These are phyloP conservation scores for Ophthalmolycus amberensis DNA, from an alignment of 2,113 vertebrate species.

Conservation along the genomic window DNA sequence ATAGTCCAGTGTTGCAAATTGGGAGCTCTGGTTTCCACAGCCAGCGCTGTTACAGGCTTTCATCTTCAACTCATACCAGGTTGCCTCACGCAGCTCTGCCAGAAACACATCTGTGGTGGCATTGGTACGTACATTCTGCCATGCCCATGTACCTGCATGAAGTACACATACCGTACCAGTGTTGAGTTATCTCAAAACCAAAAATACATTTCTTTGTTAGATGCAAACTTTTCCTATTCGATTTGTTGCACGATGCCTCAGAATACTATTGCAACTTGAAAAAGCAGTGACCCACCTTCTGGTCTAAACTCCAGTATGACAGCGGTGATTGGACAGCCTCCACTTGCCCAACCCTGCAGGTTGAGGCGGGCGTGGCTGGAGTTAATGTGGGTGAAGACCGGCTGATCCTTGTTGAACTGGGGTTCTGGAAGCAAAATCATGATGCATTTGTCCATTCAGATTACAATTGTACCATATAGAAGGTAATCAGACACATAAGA, in stretches of 20 bases:
- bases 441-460: neutral
- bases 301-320: conserved; percentile 94
- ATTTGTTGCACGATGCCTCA: neutral
- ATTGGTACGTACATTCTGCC: conserved; percentile 94
- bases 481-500: neutral
- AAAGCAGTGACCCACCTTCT: conserved; percentile 77
- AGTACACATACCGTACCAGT: neutral
- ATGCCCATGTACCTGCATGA: conserved; percentile 88
- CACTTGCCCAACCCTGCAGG: conserved; percentile 96
- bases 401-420: conserved; percentile 97
- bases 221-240: neutral
- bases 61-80: conserved; percentile 99
- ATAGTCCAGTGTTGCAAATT: conserved; percentile 97
- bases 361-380: conserved; percentile 95
- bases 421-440: conserved; percentile 84
- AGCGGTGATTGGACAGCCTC: conserved; percentile 94
- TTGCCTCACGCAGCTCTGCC: conserved; percentile 94
- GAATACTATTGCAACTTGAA: neutral
- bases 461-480: neutral
- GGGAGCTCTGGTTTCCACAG: conserved; percentile 94
- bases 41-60: conserved; percentile 98
- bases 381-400: conserved; percentile 97
- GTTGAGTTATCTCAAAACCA: neutral
- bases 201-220: neutral
- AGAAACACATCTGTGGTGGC: conserved; percentile 93